Conservation (phyloP, 2,797 vertebrate genomes). For the Serranus cabrilla region DNA sequence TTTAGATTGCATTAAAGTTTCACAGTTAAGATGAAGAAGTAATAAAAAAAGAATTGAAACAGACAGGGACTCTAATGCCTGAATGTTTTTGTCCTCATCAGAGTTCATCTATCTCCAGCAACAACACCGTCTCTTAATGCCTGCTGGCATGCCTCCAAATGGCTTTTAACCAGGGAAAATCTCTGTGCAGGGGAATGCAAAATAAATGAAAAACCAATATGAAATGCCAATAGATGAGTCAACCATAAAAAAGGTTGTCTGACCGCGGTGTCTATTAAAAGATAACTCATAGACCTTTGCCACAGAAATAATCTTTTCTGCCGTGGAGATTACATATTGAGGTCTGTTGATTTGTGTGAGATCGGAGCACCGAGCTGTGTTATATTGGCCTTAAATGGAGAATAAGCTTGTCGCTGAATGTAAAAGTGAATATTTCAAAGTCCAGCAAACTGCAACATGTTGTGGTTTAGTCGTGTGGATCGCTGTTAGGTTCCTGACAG, state of each 20-base stretch:
- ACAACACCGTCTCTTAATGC: slow-evolving; percentile 44
- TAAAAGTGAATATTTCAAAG: not conserved
- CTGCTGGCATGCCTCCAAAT: slow-evolving; percentile 56
- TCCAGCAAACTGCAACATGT: not conserved
- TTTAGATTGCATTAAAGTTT: slow-evolving; percentile 46
- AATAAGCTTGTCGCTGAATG: not conserved
- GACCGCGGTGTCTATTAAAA: slow-evolving; percentile 43
- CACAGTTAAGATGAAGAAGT: slow-evolving; percentile 32
- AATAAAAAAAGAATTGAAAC: slow-evolving; percentile 37
- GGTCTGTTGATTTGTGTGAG: slow-evolving; percentile 16
- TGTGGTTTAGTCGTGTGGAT: slow-evolving; percentile 1
- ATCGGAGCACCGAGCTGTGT: slow-evolving; percentile 7
- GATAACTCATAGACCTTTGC: slow-evolving; percentile 31
- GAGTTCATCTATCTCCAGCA: slow-evolving; percentile 49
- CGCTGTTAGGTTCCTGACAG: not conserved
- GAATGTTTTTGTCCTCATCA: slow-evolving; percentile 52
- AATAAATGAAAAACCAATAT: slow-evolving; percentile 64
- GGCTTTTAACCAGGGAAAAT: slow-evolving; percentile 63
- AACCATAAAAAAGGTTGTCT: slow-evolving; percentile 27
- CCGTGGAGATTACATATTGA: slow-evolving; percentile 36
- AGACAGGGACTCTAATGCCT: slow-evolving; percentile 37
- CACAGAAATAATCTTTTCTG: slow-evolving; percentile 21
- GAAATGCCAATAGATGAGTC: slow-evolving; percentile 60
- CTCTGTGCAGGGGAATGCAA: slow-evolving; percentile 33
- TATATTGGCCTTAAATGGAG: slow-evolving; percentile 1